phyloP scores from a whole-genome alignment of 2,888 invertebrate genomes.

The Syrista parreyssii region DNA sequence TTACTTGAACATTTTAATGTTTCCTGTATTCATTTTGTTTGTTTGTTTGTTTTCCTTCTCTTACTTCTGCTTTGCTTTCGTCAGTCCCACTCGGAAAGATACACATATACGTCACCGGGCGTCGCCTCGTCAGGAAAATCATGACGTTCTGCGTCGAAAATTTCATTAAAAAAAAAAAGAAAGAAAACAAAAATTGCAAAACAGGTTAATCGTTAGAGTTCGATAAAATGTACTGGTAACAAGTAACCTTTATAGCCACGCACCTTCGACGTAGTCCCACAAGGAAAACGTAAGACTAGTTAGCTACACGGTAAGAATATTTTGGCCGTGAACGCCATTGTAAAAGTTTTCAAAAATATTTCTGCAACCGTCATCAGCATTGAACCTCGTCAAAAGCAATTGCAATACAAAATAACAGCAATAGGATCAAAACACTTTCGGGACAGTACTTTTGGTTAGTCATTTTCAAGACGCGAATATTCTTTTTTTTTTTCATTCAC shows the following conservation, averaged over 20 bases:
- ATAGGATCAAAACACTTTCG: too few species aligned
- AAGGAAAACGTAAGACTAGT: too few species aligned
- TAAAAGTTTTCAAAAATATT: background rate
- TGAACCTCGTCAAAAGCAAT: background rate
- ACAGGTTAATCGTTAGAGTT: background rate
- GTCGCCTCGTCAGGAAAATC: conserved; percentile 24
- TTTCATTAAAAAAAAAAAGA: background rate
- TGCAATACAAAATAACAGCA: too few species aligned
- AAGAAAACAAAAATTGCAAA: background rate
- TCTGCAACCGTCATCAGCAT: background rate
- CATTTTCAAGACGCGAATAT: too few species aligned
- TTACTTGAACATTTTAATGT: conserved; percentile 44
- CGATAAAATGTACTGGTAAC: background rate
- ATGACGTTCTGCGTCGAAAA: background rate
- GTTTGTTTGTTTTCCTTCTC: conserved; percentile 11
- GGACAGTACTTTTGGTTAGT: too few species aligned
- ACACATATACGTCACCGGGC: conserved; percentile 17
- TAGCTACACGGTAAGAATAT: too few species aligned
- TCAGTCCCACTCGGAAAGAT: background rate
- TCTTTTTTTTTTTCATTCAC: background rate
- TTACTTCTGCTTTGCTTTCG: conserved; percentile 5
- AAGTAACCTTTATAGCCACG: too few species aligned
- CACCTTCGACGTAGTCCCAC: too few species aligned
- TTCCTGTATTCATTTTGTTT: conserved; percentile 31
- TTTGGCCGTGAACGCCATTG: too few species aligned